Percentiles rank a stretch among this genome's conserved stretches.
These are phyloP conservation scores for Alosa alosa DNA, from an alignment of 2,113 vertebrate species.

Conservation along the genomic window DNA sequence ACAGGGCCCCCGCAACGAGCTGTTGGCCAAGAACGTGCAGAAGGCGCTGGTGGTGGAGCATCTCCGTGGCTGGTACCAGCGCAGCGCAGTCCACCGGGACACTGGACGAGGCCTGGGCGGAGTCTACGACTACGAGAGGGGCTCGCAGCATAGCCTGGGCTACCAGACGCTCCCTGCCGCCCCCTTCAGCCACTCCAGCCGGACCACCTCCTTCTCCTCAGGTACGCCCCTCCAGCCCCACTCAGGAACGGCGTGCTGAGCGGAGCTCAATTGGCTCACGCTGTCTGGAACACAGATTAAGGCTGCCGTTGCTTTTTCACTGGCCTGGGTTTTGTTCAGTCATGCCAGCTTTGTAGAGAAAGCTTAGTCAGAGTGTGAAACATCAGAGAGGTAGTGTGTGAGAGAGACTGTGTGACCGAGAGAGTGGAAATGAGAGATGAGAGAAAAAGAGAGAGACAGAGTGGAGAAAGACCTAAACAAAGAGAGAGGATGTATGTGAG, in stretches of 20 bases:
- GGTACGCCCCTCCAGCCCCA: conserved; percentile 47
- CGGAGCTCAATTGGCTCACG: not conserved
- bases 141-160: conserved; percentile 84
- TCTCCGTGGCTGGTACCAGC: conserved; percentile 93
- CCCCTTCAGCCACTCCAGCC: conserved; percentile 84
- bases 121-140: conserved; percentile 81
- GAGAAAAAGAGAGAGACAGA: not conserved
- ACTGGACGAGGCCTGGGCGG: conserved; percentile 64
- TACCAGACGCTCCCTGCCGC: conserved; percentile 88
- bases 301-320: not conserved
- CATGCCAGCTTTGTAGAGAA: not conserved
- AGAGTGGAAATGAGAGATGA: not conserved
- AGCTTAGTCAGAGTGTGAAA: too few relatives aligned
- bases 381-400: not conserved
- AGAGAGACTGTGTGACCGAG: not conserved
- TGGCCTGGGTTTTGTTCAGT: too few relatives aligned
- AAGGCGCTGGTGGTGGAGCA: conserved; percentile 94
- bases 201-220: conserved; percentile 83
- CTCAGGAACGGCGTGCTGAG: not conserved
- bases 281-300: not conserved
- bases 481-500: not conserved
- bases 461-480: not conserved
- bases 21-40: conserved; percentile 92
- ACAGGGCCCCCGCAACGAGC: conserved; percentile 77
- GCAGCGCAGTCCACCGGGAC: conserved; percentile 78